A percentile compares a stretch with the other conserved stretches of the same genome.
Conservation (phyloP, 2,797 vertebrate species). For the Gymnocypris eckloni region DNA sequence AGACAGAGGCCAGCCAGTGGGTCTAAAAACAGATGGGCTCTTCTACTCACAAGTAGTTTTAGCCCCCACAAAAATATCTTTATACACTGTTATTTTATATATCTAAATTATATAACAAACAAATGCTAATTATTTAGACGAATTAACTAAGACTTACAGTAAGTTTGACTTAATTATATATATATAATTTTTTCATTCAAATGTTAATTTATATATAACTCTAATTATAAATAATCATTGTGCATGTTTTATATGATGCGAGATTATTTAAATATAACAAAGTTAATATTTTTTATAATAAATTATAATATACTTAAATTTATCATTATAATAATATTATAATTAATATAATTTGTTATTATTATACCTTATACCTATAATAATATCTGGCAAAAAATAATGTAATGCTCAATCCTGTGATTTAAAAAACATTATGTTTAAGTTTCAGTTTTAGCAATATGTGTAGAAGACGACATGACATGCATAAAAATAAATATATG, state of each 20-base stretch:
- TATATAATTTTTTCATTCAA: too few relatives aligned
- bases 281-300: background rate
- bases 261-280: too few relatives aligned
- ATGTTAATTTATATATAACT: too few relatives aligned
- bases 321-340: too few relatives aligned
- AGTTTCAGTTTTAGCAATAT: background rate
- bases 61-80: background rate
- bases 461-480: background rate
- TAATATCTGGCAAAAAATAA: background rate
- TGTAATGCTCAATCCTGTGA: background rate
- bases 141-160: background rate
- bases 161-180: too few relatives aligned
- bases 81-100: background rate
- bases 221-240: too few relatives aligned
- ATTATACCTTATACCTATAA: background rate
- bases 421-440: background rate
- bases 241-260: too few relatives aligned
- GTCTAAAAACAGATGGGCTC: conserved; percentile 60
- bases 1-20: conserved; percentile 40
- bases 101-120: background rate
- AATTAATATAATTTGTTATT: background rate
- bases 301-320: too few relatives aligned
- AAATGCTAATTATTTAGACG: background rate
- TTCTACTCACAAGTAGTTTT: conserved; percentile 49
- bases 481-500: background rate